Evolutionary conservation across 2,888 invertebrate genomes (phyloP).

Genomic region (Nebria salina): DNA sequence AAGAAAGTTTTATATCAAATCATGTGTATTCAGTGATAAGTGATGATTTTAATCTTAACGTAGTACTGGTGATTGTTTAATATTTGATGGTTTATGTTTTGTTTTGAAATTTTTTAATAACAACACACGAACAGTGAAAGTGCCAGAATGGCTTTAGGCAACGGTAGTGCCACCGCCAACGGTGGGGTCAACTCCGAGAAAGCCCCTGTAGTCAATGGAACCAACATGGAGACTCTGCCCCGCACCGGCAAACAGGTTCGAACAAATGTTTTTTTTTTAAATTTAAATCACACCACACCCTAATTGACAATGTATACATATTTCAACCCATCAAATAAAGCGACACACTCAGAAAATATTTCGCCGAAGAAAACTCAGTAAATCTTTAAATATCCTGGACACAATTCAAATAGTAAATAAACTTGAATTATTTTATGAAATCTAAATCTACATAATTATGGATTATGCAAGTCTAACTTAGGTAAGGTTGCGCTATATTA

Average conservation of each 20-base stretch:
- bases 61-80: conserved; percentile 44
- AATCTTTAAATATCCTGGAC: no score
- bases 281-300: conserved; percentile 35
- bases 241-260: conserved; percentile 68
- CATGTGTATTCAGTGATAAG: conserved; percentile 24
- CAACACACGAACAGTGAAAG: conserved; percentile 38
- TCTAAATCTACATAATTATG: no score
- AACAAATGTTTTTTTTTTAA: conserved; percentile 18
- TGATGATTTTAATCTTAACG: conserved; percentile 8
- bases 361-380: no score
- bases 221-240: conserved; percentile 69
- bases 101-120: conserved; percentile 48
- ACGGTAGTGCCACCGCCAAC: conserved; percentile 60
- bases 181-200: conserved; percentile 63
- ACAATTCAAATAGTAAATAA: no score
- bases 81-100: conserved; percentile 23
- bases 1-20: conserved; percentile 28
- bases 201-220: conserved; percentile 70
- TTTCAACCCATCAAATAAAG: background rate
- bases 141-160: conserved; percentile 60
- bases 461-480: no score
- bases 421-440: no score
- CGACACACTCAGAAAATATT: no score
- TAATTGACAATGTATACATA: background rate
- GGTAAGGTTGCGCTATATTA: no score